Evolutionary conservation across 1,140 invertebrate species (phyloP).

Genomic region (Meloidogyne hapla): DNA sequence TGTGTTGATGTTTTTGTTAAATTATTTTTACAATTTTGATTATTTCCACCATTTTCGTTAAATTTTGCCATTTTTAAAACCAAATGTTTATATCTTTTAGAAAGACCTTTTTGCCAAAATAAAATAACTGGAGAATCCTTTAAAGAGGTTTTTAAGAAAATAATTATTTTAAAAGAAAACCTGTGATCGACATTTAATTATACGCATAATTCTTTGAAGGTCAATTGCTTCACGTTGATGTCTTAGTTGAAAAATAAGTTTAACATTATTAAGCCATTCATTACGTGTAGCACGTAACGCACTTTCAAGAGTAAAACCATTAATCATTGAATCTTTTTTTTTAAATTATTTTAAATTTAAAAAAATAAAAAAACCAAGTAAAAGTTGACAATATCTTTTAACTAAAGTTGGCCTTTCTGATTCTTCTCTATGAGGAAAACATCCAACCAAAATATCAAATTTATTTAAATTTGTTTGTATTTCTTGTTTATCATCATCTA

Average conservation of each 20-base stretch:
- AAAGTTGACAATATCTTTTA: slow-evolving; percentile 32
- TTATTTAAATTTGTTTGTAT: slow-evolving; percentile 5
- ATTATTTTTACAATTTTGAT: not conserved
- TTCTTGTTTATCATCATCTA: not conserved
- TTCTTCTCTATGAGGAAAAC: not conserved
- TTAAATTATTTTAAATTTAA: slow-evolving; percentile 11
- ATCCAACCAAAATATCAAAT: slow-evolving; percentile 35
- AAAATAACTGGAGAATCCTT: slow-evolving; percentile 45
- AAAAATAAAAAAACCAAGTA: slow-evolving; percentile 27
- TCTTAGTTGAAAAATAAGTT: slow-evolving; percentile 41
- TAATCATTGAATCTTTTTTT: slow-evolving; percentile 27
- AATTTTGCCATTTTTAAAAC: slow-evolving; percentile 40
- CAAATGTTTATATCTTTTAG: slow-evolving; percentile 39
- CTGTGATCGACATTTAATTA: slow-evolving; percentile 40
- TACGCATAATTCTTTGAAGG: slow-evolving; percentile 29
- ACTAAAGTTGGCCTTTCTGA: slow-evolving; percentile 26
- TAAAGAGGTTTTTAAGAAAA: slow-evolving; percentile 20
- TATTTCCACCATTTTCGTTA: not conserved
- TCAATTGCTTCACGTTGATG: slow-evolving; percentile 39
- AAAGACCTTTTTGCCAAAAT: slow-evolving; percentile 44
- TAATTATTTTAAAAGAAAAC: slow-evolving; percentile 16
- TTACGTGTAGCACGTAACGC: slow-evolving; percentile 31
- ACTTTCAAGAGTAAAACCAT: slow-evolving; percentile 32
- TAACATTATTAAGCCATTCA: slow-evolving; percentile 50
- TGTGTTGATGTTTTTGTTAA: not conserved